Evolutionary conservation across 2,888 invertebrate species (phyloP).

Genomic region (Ceraclea dissimilis): DNA sequence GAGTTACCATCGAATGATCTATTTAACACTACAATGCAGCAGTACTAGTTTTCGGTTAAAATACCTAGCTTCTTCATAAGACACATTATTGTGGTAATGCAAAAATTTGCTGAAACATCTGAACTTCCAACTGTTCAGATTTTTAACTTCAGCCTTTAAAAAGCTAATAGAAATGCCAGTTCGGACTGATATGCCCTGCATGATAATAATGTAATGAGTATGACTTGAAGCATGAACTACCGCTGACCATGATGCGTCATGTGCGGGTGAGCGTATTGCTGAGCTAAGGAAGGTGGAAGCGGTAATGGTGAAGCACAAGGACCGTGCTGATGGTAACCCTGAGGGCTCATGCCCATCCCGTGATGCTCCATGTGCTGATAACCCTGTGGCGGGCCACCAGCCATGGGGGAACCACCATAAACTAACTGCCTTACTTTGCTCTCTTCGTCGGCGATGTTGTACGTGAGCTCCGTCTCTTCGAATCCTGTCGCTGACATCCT

Average conservation of each 20-base stretch:
- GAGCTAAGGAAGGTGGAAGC: slow-evolving; percentile 44
- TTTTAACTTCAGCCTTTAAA: background rate
- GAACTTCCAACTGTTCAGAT: too few species aligned
- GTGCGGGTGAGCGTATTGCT: slow-evolving; percentile 58
- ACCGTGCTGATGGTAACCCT: slow-evolving; percentile 68
- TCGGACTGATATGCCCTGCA: background rate
- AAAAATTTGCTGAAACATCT: too few species aligned
- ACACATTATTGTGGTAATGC: too few species aligned
- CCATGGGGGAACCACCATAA: slow-evolving; percentile 65
- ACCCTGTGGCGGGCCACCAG: slow-evolving; percentile 56
- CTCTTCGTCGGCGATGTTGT: slow-evolving; percentile 91
- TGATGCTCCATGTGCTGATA: slow-evolving; percentile 57
- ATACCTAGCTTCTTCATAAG: too few species aligned
- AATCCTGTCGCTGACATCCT: slow-evolving; percentile 97
- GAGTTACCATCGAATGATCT: background rate
- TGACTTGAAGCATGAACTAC: slow-evolving; percentile 46
- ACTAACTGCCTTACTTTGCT: slow-evolving; percentile 97
- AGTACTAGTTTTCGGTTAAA: background rate
- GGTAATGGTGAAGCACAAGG: slow-evolving; percentile 71
- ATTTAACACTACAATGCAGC: background rate
- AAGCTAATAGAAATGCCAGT: background rate
- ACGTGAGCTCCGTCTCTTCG: slow-evolving; percentile 97
- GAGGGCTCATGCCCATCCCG: slow-evolving; percentile 56
- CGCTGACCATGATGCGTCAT: slow-evolving; percentile 73
- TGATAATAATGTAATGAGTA: background rate